A percentile compares a stretch with the other conserved stretches of the same genome.
Evolutionary conservation across 2,113 vertebrate genomes (phyloP).

Genomic region (Tringa solitaria): DNA sequence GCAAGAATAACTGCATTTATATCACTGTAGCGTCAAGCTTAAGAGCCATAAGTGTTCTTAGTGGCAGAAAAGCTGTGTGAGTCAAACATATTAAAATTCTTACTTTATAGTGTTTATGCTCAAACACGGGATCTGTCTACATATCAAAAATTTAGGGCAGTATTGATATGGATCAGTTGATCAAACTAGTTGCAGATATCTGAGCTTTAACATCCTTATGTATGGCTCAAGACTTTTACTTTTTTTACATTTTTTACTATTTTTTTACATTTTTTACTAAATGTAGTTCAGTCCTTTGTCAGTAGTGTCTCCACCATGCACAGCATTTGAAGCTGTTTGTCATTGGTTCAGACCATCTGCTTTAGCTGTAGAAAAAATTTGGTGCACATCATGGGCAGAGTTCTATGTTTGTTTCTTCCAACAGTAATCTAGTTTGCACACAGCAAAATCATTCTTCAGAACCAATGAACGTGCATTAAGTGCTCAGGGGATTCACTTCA

Average conservation of each 20-base stretch:
- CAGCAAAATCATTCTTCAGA: background rate
- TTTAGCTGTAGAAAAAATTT: background rate
- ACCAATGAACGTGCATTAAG: background rate
- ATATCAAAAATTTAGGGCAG: background rate
- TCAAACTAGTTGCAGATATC: background rate
- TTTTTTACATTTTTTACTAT: no score
- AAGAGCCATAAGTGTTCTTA: background rate
- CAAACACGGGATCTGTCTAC: background rate
- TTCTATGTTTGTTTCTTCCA: background rate
- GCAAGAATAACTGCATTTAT: background rate
- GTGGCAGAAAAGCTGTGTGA: background rate
- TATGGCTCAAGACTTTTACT: background rate
- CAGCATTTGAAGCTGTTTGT: background rate
- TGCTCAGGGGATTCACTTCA: background rate
- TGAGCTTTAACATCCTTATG: background rate
- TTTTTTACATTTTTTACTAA: no score
- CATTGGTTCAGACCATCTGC: background rate
- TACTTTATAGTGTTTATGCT: background rate
- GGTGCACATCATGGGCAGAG: accelerated
- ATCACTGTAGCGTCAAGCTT: background rate
- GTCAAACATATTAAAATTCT: background rate
- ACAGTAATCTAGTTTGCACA: background rate
- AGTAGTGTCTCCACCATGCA: background rate
- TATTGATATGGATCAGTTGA: background rate
- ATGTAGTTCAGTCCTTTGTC: background rate